These are phyloP conservation scores for Dipodomys ordii DNA, from an alignment of 2,113 vertebrate genomes.

Conservation along the genomic window DNA sequence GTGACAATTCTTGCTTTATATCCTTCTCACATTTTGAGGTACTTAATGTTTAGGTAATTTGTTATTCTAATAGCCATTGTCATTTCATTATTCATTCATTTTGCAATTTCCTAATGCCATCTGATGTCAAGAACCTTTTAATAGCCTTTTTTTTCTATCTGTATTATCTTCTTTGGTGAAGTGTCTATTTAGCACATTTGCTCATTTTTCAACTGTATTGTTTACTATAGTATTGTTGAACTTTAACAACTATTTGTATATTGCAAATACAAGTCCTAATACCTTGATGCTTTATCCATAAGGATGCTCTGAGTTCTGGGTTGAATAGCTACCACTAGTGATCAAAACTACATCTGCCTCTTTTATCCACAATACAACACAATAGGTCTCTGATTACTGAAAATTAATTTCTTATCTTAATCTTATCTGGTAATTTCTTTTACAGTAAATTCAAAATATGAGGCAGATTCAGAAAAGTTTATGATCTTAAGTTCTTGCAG, in stretches of 20 bases:
- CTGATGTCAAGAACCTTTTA: background rate
- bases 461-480: background rate
- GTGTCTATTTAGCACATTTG: background rate
- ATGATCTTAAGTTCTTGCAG: background rate
- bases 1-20: background rate
- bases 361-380: background rate
- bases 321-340: background rate
- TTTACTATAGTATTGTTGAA: background rate
- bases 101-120: background rate
- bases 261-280: background rate
- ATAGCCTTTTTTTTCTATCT: background rate
- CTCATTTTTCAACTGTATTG: background rate
- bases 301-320: background rate
- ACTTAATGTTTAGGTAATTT: background rate
- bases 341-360: background rate
- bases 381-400: background rate
- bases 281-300: background rate
- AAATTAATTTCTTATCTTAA: slow-evolving; percentile 5
- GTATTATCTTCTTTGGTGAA: background rate
- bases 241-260: slow-evolving; percentile 19
- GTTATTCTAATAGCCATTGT: background rate
- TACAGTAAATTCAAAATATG: background rate
- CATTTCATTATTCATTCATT: background rate
- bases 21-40: background rate
- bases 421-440: background rate